These are phyloP conservation scores for Corvus cornix DNA, from an alignment of 2,113 vertebrate genomes.

Conservation along the genomic window DNA sequence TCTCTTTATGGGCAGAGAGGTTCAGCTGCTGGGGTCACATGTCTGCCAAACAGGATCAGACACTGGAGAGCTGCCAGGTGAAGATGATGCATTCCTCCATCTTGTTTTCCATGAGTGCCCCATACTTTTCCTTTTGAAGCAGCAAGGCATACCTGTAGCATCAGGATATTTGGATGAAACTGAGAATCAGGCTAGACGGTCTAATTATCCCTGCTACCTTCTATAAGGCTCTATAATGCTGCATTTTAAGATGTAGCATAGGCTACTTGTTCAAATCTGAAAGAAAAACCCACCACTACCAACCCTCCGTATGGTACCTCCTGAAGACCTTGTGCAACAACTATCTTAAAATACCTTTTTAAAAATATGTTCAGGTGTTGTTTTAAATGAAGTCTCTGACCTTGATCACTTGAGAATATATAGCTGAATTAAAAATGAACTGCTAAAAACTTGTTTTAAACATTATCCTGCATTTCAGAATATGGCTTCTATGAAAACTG, in stretches of 20 bases:
- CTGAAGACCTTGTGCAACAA: background rate
- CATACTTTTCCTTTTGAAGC: background rate
- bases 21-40: background rate
- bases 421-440: conserved; percentile 10
- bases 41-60: background rate
- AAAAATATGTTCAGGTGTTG: background rate
- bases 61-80: background rate
- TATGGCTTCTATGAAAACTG: background rate
- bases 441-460: background rate
- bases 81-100: background rate
- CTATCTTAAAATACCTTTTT: background rate
- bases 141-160: background rate
- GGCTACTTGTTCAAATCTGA: background rate
- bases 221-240: background rate
- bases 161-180: background rate
- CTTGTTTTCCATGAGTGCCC: background rate
- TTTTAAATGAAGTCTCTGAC: background rate
- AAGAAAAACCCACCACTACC: background rate
- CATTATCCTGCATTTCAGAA: background rate
- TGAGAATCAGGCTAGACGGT: background rate
- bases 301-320: background rate
- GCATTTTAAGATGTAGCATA: background rate
- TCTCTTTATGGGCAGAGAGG: background rate
- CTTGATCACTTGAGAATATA: background rate
- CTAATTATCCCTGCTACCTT: background rate